phyloP scores from a whole-genome alignment of 2,888 invertebrate genomes.

The Hydrotaea cyrtoneurina region DNA sequence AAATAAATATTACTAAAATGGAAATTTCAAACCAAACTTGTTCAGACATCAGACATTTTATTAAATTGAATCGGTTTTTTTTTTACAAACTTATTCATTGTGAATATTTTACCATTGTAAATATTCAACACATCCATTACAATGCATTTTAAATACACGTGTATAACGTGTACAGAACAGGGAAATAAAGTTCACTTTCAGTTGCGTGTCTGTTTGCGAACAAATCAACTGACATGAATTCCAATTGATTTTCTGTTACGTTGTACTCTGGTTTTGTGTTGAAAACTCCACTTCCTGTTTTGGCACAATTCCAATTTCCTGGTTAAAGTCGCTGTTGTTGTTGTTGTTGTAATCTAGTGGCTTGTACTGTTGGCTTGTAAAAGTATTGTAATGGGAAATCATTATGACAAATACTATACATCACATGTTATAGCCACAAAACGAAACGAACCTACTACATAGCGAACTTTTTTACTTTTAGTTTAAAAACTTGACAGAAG shows the following conservation, averaged over 20 bases:
- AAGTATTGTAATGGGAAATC: constrained; percentile 47
- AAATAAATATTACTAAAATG: no score
- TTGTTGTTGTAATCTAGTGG: background rate
- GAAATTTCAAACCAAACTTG: no score
- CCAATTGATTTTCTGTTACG: constrained; percentile 48
- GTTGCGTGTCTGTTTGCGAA: background rate
- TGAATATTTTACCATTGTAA: no score
- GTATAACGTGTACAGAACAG: no score
- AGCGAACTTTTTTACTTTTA: background rate
- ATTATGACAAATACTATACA: constrained; percentile 51
- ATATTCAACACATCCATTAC: no score
- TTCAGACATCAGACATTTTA: no score
- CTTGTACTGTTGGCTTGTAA: constrained; percentile 36
- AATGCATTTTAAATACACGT: no score
- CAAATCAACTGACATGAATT: constrained; percentile 44
- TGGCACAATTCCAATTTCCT: background rate
- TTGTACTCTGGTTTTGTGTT: background rate
- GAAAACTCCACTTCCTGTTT: constrained; percentile 12
- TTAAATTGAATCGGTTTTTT: no score
- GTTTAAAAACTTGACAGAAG: background rate
- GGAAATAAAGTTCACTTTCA: background rate
- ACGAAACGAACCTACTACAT: background rate
- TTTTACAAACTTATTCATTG: no score
- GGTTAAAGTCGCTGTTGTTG: background rate
- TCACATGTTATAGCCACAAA: constrained; percentile 25